Evolutionary conservation across 1,140 invertebrate species (phyloP).

Genomic region (Drosophila kikkawai): DNA sequence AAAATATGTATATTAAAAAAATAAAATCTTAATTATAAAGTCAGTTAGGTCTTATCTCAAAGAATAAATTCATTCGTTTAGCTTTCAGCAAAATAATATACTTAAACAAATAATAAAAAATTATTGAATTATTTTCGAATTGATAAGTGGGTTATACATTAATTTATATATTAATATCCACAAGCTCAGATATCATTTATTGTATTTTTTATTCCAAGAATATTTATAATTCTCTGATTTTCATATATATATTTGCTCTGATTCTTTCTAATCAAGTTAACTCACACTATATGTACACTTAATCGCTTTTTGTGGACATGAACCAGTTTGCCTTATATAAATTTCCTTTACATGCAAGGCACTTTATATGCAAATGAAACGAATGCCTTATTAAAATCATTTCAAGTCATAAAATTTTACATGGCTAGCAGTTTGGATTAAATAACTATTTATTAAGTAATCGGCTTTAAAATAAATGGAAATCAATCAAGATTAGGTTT

Average conservation of each 20-base stretch:
- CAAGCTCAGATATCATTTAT: not conserved
- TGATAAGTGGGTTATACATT: not conserved
- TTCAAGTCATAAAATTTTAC: not conserved
- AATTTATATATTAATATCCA: not conserved
- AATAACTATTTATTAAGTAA: not conserved
- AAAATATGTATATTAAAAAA: not conserved
- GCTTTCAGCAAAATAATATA: not conserved
- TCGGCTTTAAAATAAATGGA: no score
- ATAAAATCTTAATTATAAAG: not conserved
- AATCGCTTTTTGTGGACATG: constrained; percentile 6
- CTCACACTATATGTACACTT: not conserved
- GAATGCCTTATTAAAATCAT: constrained; percentile 8
- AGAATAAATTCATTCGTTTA: not conserved
- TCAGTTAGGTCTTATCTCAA: not conserved
- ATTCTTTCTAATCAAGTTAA: not conserved
- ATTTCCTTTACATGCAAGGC: constrained; percentile 11
- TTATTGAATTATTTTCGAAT: not conserved
- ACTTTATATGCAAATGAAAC: constrained; percentile 26
- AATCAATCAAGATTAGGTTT: no score
- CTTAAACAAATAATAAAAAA: not conserved
- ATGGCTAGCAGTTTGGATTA: not conserved
- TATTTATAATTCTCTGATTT: not conserved
- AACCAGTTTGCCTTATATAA: constrained; percentile 19
- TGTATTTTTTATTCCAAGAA: not conserved
- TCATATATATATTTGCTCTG: not conserved